A percentile compares a stretch with the other conserved stretches of the same genome.
These are phyloP conservation scores for Phodopus roborovskii DNA, from an alignment of 2,113 vertebrate genomes.

Conservation along the genomic window DNA sequence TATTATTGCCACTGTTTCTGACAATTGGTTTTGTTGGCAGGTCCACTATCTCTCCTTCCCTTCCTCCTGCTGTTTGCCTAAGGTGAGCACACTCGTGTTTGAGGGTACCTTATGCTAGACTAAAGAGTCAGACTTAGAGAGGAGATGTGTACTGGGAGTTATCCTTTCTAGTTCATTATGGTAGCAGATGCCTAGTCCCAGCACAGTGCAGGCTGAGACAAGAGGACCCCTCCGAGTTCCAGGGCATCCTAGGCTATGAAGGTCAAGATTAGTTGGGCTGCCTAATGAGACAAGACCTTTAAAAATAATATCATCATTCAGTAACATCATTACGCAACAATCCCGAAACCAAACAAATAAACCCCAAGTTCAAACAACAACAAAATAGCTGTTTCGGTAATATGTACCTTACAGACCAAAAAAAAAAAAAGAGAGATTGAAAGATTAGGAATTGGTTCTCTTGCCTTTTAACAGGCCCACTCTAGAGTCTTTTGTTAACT, in stretches of 20 bases:
- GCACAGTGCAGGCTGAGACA: not conserved
- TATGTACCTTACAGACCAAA: conserved; percentile 10
- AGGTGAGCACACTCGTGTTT: not conserved
- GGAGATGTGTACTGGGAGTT: not conserved
- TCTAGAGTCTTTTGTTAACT: conserved; percentile 27
- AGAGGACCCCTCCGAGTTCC: not conserved
- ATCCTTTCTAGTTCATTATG: not conserved
- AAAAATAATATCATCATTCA: not conserved
- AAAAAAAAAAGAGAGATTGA: not conserved
- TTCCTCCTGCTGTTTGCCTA: not conserved
- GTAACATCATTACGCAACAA: not conserved
- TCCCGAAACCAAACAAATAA: not conserved
- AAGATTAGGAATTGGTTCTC: not conserved
- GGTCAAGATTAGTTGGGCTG: not conserved
- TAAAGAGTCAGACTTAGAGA: conserved; percentile 25
- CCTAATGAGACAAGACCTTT: not conserved
- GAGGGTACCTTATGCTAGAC: not conserved
- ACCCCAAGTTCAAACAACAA: not conserved
- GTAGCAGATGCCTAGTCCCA: not conserved
- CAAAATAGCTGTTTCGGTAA: not conserved
- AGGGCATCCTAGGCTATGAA: not conserved
- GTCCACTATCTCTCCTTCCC: not conserved
- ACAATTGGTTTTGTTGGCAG: not conserved
- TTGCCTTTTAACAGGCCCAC: not conserved
- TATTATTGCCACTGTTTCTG: not conserved